These are phyloP conservation scores for Dryobates pubescens DNA, from an alignment of 2,797 vertebrate genomes.

Conservation along the genomic window DNA sequence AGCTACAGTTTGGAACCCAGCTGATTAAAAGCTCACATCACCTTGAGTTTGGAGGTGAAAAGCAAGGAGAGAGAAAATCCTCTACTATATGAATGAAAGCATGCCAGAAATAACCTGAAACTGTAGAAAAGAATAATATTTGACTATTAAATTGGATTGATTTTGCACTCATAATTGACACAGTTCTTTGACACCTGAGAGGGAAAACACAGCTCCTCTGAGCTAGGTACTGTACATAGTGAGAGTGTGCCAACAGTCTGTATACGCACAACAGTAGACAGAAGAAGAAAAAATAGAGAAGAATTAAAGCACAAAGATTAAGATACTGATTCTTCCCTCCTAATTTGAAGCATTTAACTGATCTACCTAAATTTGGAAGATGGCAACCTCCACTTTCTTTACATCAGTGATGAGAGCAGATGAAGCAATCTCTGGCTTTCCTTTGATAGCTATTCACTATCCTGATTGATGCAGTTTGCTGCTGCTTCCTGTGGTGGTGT, in stretches of 20 bases:
- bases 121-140: not conserved
- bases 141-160: not conserved
- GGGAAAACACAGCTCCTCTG: not conserved
- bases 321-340: not conserved
- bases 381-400: not conserved
- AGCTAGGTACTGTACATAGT: not conserved
- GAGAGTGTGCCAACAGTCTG: accelerated
- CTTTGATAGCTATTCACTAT: not conserved
- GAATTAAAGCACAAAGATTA: not conserved
- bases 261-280: not conserved
- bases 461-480: not conserved
- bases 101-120: not conserved
- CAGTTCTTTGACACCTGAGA: not conserved
- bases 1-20: not conserved
- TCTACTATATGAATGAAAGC: not conserved
- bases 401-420: not conserved
- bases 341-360: not conserved
- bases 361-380: not conserved
- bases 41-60: constrained; percentile 8
- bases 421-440: not conserved
- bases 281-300: not conserved
- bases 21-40: constrained; percentile 21
- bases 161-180: not conserved
- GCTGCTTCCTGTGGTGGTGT: accelerated
- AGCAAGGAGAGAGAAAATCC: not conserved